Conservation (phyloP, 2,888 invertebrate species). For the Iphiclides podalirius region DNA sequence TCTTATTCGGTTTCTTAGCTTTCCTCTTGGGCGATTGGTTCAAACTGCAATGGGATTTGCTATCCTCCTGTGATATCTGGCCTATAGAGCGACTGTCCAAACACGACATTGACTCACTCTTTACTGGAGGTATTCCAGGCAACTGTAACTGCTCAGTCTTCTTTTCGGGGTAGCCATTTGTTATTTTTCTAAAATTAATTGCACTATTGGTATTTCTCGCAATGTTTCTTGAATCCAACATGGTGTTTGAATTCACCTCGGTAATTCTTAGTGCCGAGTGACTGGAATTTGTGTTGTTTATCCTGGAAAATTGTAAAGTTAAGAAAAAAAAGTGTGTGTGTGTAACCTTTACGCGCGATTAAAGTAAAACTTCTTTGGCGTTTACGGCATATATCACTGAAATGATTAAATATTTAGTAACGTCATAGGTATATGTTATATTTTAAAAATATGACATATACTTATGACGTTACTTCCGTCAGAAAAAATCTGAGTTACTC, state of each 20-base stretch:
- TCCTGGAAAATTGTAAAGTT: no score
- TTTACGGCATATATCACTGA: no score
- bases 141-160: constrained; percentile 31
- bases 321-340: no score
- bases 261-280: constrained; percentile 43
- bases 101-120: constrained; percentile 36
- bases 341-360: no score
- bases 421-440: no score
- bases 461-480: no score
- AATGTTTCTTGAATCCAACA: constrained; percentile 20
- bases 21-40: constrained; percentile 34
- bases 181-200: constrained; percentile 21
- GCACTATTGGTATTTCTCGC: constrained; percentile 1
- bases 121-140: constrained; percentile 29
- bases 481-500: no score
- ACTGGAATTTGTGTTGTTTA: no score
- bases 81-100: constrained; percentile 29
- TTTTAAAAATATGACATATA: no score
- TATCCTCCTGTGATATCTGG: constrained; percentile 30
- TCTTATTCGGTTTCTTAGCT: constrained; percentile 27
- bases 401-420: no score
- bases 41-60: constrained; percentile 35
- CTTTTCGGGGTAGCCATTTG: constrained; percentile 26
- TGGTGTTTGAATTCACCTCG: constrained; percentile 30
- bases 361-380: no score